phyloP scores from a whole-genome alignment of 2,113 vertebrate species.

The Sporophila hypoxantha region DNA sequence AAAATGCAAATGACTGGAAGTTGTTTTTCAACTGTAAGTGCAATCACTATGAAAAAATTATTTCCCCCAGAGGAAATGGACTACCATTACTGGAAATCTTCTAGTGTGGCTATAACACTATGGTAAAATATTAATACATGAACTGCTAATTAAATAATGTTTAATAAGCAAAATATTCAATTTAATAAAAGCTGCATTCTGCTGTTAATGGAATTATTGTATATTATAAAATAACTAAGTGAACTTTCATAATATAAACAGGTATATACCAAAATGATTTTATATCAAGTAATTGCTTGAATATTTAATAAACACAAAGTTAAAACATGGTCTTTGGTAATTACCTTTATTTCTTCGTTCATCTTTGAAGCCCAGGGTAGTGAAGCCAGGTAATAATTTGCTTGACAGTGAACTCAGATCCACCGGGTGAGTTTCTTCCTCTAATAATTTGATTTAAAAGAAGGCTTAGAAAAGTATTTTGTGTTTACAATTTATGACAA shows the following conservation, averaged over 20 bases:
- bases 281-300: not conserved
- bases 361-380: conserved; percentile 92
- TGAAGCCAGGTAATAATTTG: conserved; percentile 91
- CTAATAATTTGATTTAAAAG: conserved; percentile 61
- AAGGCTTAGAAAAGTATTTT: not conserved
- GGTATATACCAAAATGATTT: not conserved
- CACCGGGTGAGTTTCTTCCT: conserved; percentile 90
- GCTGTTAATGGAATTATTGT: not conserved
- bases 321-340: not conserved
- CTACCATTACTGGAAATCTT: not conserved
- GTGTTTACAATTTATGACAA: not conserved
- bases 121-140: not conserved
- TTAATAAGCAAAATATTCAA: not conserved
- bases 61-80: not conserved
- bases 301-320: not conserved
- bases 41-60: not conserved
- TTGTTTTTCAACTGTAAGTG: fast-evolving
- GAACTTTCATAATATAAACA: not conserved
- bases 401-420: conserved; percentile 92
- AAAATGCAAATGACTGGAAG: not conserved
- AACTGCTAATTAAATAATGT: not conserved
- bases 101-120: not conserved
- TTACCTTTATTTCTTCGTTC: conserved; percentile 91
- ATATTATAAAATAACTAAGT: not conserved
- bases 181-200: not conserved